Conservation (phyloP, 2,888 invertebrate species). For the Netelia fuscicornis region DNA sequence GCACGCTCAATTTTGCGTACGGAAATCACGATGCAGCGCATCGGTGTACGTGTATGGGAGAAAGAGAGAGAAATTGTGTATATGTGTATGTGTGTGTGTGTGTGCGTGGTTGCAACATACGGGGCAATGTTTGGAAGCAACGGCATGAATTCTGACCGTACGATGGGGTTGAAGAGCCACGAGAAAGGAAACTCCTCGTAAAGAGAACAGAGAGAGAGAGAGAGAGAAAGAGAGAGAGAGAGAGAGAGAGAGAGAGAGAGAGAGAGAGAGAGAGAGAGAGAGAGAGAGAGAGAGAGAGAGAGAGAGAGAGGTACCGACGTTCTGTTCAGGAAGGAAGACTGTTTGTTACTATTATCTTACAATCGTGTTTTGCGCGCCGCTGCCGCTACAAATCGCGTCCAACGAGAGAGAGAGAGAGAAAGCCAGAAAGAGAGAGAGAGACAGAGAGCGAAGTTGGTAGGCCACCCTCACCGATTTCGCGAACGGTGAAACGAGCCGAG, state of each 20-base stretch:
- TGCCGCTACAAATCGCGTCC: conserved; percentile 60
- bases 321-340: conserved; percentile 85
- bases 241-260: conserved; percentile 27
- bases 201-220: conserved; percentile 13
- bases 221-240: conserved; percentile 22
- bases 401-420: not conserved
- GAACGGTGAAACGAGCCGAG: conserved; percentile 36
- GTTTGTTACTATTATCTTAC: conserved; percentile 84
- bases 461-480: conserved; percentile 42
- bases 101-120: conserved; percentile 5
- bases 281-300: conserved; percentile 18
- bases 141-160: conserved; percentile 29
- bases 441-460: conserved; percentile 1
- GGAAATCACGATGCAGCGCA: conserved; percentile 82
- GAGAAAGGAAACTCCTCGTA: conserved; percentile 33
- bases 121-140: not conserved
- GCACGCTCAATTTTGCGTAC: conserved; percentile 84
- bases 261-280: conserved; percentile 19
- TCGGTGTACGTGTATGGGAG: conserved; percentile 28
- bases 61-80: no score
- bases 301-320: conserved; percentile 71
- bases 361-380: conserved; percentile 73
- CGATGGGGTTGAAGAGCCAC: conserved; percentile 32
- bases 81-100: conserved; percentile 1
- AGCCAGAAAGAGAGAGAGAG: conserved; percentile 14